Evolutionary conservation across 2,113 vertebrate genomes (phyloP).

Genomic region (Poeciliopsis turrubarensis): DNA sequence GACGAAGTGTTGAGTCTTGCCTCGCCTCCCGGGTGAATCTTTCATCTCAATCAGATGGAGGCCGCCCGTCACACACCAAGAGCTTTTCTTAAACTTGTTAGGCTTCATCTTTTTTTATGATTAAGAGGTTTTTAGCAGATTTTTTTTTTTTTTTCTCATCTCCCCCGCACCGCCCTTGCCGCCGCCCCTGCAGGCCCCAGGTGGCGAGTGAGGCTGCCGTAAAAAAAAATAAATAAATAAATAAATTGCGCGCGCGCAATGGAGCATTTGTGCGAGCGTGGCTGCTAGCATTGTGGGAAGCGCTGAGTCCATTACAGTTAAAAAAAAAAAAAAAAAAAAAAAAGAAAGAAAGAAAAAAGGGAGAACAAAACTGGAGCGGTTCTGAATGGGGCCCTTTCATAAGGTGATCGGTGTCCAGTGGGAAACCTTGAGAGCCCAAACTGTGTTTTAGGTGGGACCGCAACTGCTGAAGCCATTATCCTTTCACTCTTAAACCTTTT

Average conservation of each 20-base stretch:
- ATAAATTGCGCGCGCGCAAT: conserved; percentile 28
- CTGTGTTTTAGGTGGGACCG: conserved; percentile 81
- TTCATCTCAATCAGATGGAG: conserved; percentile 62
- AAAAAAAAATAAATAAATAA: conserved; percentile 1
- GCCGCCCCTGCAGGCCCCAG: conserved; percentile 39
- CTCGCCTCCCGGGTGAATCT: conserved; percentile 60
- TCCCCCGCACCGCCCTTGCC: not conserved
- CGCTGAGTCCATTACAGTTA: conserved; percentile 61
- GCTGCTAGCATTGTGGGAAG: conserved; percentile 51
- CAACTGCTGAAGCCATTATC: conserved; percentile 82
- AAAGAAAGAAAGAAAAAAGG: not conserved
- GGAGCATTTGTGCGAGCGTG: conserved; percentile 23
- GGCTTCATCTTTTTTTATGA: conserved; percentile 63
- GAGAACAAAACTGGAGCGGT: conserved; percentile 75
- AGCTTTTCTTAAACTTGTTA: conserved; percentile 62
- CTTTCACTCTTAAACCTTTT: conserved; percentile 80
- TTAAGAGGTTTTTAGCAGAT: conserved; percentile 59
- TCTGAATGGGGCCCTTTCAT: conserved; percentile 78
- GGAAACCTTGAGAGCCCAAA: conserved; percentile 79
- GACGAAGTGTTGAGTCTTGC: conserved; percentile 46
- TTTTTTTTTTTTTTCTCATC: not conserved
- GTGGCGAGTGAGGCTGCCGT: conserved; percentile 46
- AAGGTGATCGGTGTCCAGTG: conserved; percentile 64
- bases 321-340: not conserved
- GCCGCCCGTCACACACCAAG: conserved; percentile 41